Evolutionary conservation across 2,797 vertebrate genomes (phyloP), one percentile per base, ranked within the genome.

Genomic region (Thunnus albacares): DNA sequence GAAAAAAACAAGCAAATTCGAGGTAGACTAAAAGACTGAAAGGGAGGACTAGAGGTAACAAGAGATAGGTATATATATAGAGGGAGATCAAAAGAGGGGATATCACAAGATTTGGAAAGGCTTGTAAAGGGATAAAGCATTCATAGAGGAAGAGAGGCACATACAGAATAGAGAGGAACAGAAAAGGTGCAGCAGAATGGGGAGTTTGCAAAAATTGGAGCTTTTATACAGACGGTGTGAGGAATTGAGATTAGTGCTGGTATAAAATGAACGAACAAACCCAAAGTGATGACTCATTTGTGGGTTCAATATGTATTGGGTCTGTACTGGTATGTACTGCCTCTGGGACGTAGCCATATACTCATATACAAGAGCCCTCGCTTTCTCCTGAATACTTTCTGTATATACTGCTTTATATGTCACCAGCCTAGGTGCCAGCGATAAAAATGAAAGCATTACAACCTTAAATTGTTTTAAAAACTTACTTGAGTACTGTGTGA

Each of bases 61-160:
- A 69, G n/a, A 71, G 9, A n/a, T 14, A 28, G 14, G 28, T 51
- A 18, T 2, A 49, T 26, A 38, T 41, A 18, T 13, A 56, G 22
- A 61, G 43, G 24, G 15, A 20, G 30, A 20, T 62, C 55, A 71
- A 64, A 77, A 28, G 53, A 67, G 12, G 18, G 51, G 57, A 71
- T 57, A 65, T 58, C 28, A 45, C 20, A 57, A 53, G 57, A 75
- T 63, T 85, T 53, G 9, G 22, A 71, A 72, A 58, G n/a, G 61
- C 28, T 79, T 75, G 67, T 71, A 75, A 77, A 76, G 13, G 35
- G 65, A 83, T 53, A 51, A 68, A 61, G 30, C 15, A 43, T 28
- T 66, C 7, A 77, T 55, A 75, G 61, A 70, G 20, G 15, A 11
- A 56, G 66, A 68, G 38, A 52, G 43, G 22, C 52, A 55, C 66